phyloP scores from a whole-genome alignment of 2,888 invertebrate species.

The Rhogogaster chlorosoma region DNA sequence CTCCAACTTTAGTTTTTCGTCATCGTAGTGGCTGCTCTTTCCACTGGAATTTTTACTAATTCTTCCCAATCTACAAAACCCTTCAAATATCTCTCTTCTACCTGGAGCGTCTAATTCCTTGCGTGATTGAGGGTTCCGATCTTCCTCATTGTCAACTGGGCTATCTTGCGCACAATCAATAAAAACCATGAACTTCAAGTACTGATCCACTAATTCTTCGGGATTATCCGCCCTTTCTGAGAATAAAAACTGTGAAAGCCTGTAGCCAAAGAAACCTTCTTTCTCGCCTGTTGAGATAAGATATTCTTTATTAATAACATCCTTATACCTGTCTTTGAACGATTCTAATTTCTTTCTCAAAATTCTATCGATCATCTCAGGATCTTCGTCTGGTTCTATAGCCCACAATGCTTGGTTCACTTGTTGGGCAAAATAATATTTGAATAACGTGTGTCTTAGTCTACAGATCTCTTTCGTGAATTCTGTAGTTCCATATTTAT shows the following conservation, averaged over 20 bases:
- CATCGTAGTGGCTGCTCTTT: background rate
- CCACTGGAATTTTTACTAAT: background rate
- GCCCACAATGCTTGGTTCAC: background rate
- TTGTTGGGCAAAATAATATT: background rate
- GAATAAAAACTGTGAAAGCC: background rate
- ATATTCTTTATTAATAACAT: background rate
- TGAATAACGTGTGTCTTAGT: background rate
- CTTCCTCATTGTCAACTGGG: background rate
- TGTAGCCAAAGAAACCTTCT: background rate
- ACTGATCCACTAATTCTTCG: background rate
- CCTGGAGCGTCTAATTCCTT: background rate
- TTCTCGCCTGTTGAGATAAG: background rate
- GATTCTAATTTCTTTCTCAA: background rate
- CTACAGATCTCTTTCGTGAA: background rate
- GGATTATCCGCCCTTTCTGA: background rate
- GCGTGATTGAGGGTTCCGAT: background rate
- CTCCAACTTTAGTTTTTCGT: background rate
- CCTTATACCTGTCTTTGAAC: background rate
- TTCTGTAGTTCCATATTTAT: background rate
- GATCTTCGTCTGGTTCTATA: background rate
- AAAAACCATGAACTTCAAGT: background rate
- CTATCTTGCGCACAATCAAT: background rate
- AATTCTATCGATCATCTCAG: background rate
- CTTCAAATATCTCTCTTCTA: background rate
- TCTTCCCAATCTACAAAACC: background rate